Evolutionary conservation across 1,140 invertebrate species (phyloP), one percentile per base, ranked within the genome.

Genomic region (Matsumurasca onukii): DNA sequence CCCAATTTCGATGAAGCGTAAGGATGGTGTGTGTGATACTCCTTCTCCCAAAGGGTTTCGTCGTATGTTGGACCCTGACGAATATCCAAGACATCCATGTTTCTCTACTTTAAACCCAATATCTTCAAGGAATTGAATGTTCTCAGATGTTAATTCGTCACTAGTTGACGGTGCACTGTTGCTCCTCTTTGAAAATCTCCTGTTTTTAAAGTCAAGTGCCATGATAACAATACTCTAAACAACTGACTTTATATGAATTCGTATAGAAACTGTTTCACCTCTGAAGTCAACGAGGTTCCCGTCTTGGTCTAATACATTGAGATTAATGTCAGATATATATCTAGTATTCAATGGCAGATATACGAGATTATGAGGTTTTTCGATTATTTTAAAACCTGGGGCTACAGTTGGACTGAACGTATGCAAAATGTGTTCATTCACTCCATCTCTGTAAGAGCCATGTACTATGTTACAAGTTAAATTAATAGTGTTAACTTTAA

Each of bases 371-470:
- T 49, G 25, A 31, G 69, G 70, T 66, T 67, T 67, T 73, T 76
- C 72, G 9, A 70, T 67, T 22, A 77, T 74, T 57, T 76, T 74
- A 71, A 73, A 77, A 31, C 75, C 72, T 5, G 71, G 72, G 31
- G 70, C 69, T 0, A 75, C 70, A 20, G 3, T 52, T 57, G 73
- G 70, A 48, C 71, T 74, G 71, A 79, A 78, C 66, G 74, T 68
- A 65, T 78, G 73, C 63, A 79, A 67, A 27, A 69, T 75, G 70
- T 78, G 76, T 9, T 69, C 69, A 31, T 55, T 34, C 51, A 51
- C 25, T 20, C 69, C 70, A 72, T 79, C 77, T 12, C 69, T 73
- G 61, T 74, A 79, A 12, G 74, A 70, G 48, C 74, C 73, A 2
- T 24, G n/a, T 1, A 67, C 59, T 15, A 71, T 20, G 63, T 69